Percentiles rank a stretch among this genome's conserved stretches.
phyloP scores from a whole-genome alignment of 2,113 vertebrate species.

The Glaucidium brasilianum region DNA sequence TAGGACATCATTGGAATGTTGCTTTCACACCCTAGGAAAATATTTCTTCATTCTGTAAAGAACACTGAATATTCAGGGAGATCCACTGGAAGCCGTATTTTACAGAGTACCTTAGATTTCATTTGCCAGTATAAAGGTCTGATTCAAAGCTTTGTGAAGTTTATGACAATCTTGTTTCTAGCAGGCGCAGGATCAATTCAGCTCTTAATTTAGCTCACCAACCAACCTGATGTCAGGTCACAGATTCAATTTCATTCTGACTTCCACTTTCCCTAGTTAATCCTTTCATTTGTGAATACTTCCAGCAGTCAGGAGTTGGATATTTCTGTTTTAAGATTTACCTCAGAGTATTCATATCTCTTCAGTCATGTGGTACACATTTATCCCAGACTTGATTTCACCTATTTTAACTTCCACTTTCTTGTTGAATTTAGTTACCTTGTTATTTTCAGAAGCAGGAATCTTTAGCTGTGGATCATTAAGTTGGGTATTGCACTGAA shows the following conservation, averaged over 20 bases:
- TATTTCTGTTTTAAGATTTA: not conserved
- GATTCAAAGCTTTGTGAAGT: slow-evolving; percentile 13
- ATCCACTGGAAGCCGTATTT: not conserved
- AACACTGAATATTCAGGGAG: not conserved
- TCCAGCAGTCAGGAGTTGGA: not conserved
- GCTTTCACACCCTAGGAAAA: not conserved
- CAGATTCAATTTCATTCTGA: slow-evolving; percentile 24
- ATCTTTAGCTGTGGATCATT: not conserved
- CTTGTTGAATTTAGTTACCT: not conserved
- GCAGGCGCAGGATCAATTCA: not conserved
- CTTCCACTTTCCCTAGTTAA: slow-evolving; percentile 17
- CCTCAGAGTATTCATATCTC: not conserved
- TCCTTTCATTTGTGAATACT: slow-evolving; percentile 9
- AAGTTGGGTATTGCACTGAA: not conserved
- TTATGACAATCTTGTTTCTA: not conserved
- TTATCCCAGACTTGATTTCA: not conserved
- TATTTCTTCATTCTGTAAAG: not conserved
- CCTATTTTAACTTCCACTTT: not conserved
- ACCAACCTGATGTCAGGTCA: slow-evolving; percentile 12
- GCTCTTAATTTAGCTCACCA: slow-evolving; percentile 5
- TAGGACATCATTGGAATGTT: not conserved
- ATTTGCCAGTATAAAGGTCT: not conserved
- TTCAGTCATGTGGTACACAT: not conserved
- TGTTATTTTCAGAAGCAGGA: not conserved
- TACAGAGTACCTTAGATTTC: not conserved